Base-by-base conservation (phyloP, 2,888 invertebrate species). In the Microctonus brassicae region DNA sequence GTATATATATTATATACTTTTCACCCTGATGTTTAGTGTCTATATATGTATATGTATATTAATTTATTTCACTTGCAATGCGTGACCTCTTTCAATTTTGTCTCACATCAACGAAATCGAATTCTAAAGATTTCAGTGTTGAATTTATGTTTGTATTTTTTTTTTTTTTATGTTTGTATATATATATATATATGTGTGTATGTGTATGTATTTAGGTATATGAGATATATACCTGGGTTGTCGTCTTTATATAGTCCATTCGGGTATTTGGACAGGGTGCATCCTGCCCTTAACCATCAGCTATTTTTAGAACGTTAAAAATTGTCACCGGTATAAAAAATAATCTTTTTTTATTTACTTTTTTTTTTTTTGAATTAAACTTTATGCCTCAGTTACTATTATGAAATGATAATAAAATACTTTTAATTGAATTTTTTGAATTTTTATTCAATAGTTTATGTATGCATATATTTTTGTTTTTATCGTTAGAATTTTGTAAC, bases 181-280 rank as follows among this genome's bases (percentile, higher is more conserved):
- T 29, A 29, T 7, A 29, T 29, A 29, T 29, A 29, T 29, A n/a
- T n/a, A n/a, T n/a, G n/a, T n/a, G n/a, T n/a, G n/a, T n/a, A n/a
- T n/a, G n/a, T n/a, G n/a, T 47, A 47, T 47, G 9, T 36, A 4
- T 72, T 76, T 76, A 72, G 70, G 72, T 60, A 72, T 76, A 72
- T 70, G 26, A 62, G 65, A 63, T 70, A 64, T 61, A 72, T 73
- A 74, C 77, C 76, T 82, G 81, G 81, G 81, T 82, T 79, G n/a
- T 47, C 47, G 76, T 74, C 53, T 52, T 47, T 70, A 76, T 70
- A 76, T 75, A 78, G 73, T 81, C 80, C 80, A 82, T 82, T 83
- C 81, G 83, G 78, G 73, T 78, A 77, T 80, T 81, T 78, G 77
- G 77, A 73, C 78, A 77, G 79, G 80, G 80, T 70, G 70, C 70